Evolutionary conservation across 2,113 vertebrate genomes (phyloP).

Genomic region (Hylia prasina): DNA sequence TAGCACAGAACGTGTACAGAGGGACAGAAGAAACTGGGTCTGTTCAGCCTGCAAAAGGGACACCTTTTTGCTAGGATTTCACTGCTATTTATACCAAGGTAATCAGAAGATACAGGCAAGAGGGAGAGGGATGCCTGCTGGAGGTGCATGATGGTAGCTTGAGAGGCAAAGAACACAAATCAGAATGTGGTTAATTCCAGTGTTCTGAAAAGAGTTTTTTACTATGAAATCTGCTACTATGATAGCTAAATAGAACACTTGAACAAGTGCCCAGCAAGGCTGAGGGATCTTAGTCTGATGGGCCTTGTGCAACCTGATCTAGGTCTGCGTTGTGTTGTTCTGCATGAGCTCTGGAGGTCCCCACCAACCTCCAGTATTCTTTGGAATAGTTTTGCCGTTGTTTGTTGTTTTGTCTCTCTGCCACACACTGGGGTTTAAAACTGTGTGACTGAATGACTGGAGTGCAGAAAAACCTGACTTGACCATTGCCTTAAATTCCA

Average conservation of each 20-base stretch:
- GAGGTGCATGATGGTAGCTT: neutral
- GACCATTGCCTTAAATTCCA: neutral
- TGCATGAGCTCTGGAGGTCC: neutral
- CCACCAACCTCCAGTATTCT: neutral
- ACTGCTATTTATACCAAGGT: neutral
- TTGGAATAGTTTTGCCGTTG: neutral
- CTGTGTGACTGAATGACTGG: neutral
- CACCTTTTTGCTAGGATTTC: neutral
- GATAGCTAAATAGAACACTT: neutral
- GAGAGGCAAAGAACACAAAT: neutral
- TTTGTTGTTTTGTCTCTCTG: neutral
- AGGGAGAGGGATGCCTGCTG: neutral
- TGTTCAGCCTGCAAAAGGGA: neutral
- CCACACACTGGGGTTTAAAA: neutral
- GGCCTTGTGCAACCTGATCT: neutral
- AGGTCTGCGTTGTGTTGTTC: neutral
- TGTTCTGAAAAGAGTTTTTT: neutral
- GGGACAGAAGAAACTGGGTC: neutral
- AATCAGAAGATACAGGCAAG: neutral
- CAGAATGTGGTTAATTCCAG: neutral
- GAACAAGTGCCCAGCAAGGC: neutral
- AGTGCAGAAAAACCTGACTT: neutral
- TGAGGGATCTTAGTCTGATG: neutral
- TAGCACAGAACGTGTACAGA: neutral
- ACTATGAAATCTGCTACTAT: neutral